Evolutionary conservation across 2,888 invertebrate genomes (phyloP).

Genomic region (Chrysopilus asiliformis): DNA sequence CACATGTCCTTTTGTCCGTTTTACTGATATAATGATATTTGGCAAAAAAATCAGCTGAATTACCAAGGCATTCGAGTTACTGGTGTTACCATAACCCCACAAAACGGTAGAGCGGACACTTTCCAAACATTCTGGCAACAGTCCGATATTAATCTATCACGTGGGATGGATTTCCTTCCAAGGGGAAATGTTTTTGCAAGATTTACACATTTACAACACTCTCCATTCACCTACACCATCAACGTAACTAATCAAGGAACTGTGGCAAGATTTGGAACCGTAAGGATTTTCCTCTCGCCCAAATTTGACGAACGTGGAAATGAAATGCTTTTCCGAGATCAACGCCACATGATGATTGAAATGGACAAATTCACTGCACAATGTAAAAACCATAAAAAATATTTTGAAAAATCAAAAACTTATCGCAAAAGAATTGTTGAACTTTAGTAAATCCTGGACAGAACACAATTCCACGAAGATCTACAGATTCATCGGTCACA

Average conservation of each 20-base stretch:
- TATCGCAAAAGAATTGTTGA: neutral
- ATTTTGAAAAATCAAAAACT: neutral
- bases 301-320: conserved; percentile 46
- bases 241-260: conserved; percentile 41
- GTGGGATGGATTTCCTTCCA: conserved; percentile 66
- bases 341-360: conserved; percentile 46
- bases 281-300: conserved; percentile 48
- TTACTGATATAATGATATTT: conserved; percentile 1
- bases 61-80: conserved; percentile 41
- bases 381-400: conserved; percentile 36
- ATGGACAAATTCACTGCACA: conserved; percentile 45
- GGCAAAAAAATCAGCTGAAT: conserved; percentile 13
- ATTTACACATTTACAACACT: conserved; percentile 61
- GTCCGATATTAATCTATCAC: conserved; percentile 55
- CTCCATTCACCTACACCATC: conserved; percentile 48
- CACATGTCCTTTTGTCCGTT: neutral
- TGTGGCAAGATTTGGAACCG: conserved; percentile 40
- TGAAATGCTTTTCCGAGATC: conserved; percentile 41
- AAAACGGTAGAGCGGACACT: conserved; percentile 39
- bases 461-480: conserved; percentile 48
- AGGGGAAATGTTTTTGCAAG: conserved; percentile 50
- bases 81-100: conserved; percentile 37
- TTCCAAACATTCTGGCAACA: conserved; percentile 63
- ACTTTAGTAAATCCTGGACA: conserved; percentile 47
- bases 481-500: conserved; percentile 58